phyloP scores from a whole-genome alignment of 2,797 vertebrate genomes.

The Cyclura pinguis region DNA sequence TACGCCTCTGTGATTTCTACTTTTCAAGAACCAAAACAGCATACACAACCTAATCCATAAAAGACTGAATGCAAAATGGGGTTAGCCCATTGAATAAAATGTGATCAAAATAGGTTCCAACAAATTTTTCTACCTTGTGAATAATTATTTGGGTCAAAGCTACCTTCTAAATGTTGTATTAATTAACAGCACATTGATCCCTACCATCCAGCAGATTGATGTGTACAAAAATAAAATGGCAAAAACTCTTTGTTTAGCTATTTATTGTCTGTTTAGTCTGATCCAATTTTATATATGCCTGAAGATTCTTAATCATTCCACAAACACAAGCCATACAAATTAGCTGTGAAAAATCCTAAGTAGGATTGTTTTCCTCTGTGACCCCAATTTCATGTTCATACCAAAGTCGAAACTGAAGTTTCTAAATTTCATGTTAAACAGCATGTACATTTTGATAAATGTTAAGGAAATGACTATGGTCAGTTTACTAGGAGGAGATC shows the following conservation, averaged over 20 bases:
- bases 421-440: background rate
- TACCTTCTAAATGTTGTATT: conserved; percentile 48
- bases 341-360: background rate
- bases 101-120: conserved; percentile 34
- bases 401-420: background rate
- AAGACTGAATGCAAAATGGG: conserved; percentile 46
- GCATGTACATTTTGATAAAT: background rate
- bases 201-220: conserved; percentile 37
- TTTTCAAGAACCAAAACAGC: conserved; percentile 1
- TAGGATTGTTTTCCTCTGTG: background rate
- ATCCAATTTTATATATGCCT: background rate
- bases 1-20: conserved; percentile 2
- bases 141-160: background rate
- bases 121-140: background rate
- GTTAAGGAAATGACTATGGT: background rate
- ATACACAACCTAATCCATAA: background rate
- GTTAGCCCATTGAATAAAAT: background rate
- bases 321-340: background rate
- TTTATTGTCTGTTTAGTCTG: background rate
- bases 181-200: conserved; percentile 61
- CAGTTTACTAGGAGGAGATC: background rate
- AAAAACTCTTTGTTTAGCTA: background rate
- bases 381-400: background rate
- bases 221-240: background rate
- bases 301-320: conserved; percentile 1